Percentiles rank a stretch among this genome's conserved stretches.
Evolutionary conservation across 2,888 invertebrate genomes (phyloP).

Genomic region (Polymixis flavicincta): DNA sequence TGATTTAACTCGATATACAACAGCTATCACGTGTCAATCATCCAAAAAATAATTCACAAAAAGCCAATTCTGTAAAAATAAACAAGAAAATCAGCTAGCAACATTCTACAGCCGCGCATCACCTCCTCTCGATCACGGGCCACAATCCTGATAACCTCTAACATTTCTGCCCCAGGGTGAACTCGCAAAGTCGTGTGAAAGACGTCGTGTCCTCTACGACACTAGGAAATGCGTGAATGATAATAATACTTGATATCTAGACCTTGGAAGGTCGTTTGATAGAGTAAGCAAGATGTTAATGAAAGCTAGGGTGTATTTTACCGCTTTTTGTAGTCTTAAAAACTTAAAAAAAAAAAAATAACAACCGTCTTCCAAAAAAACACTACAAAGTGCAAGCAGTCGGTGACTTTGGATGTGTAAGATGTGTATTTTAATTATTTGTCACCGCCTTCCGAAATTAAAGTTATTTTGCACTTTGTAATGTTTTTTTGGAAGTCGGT

Average conservation of each 20-base stretch:
- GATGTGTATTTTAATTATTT: no score
- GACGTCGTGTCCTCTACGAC: constrained; percentile 72
- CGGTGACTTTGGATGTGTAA: no score
- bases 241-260: constrained; percentile 56
- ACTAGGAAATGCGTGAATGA: constrained; percentile 65
- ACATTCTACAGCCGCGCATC: constrained; percentile 36
- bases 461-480: no score
- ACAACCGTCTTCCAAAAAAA: no score
- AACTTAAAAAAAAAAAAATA: no score
- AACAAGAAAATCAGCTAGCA: constrained; percentile 42
- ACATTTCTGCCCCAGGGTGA: constrained; percentile 49
- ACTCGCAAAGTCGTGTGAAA: constrained; percentile 76
- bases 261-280: constrained; percentile 60
- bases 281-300: constrained; percentile 16
- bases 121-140: constrained; percentile 47
- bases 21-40: constrained; percentile 28
- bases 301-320: constrained; percentile 4
- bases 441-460: no score
- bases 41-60: constrained; percentile 6
- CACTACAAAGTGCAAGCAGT: no score
- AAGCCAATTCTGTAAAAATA: constrained; percentile 1
- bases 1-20: not conserved
- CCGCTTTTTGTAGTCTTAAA: not conserved
- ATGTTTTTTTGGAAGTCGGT: no score
- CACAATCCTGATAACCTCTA: constrained; percentile 54